These are phyloP conservation scores for Diacarnus erythraeanus DNA, from an alignment of 37 sponge, comb jelly and placozoan genomes.

Conservation along the genomic window DNA sequence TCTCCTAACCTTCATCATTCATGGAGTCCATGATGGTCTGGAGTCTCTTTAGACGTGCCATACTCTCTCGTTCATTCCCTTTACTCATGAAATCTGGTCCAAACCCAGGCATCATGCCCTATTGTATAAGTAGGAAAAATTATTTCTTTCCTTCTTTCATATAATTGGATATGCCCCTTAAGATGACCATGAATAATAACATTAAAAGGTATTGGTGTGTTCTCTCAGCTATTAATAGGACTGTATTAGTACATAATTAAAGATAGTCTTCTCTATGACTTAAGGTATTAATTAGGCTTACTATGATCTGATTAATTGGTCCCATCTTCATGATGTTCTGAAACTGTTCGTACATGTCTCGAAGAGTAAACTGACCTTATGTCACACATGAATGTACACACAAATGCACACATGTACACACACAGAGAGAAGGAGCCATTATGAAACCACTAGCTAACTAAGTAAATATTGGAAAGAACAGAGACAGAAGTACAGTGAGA, in stretches of 20 bases:
- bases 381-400: background rate
- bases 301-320: slow-evolving; percentile 95
- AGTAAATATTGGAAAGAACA: too few species aligned
- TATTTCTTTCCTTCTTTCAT: background rate
- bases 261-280: too few species aligned
- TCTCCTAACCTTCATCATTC: slow-evolving; percentile 94
- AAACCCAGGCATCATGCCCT: slow-evolving; percentile 99
- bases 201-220: too few species aligned
- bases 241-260: too few species aligned
- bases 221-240: too few species aligned
- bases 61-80: slow-evolving; percentile 92
- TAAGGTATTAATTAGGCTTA: slow-evolving; percentile 35
- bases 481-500: too few species aligned
- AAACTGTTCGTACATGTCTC: slow-evolving; percentile 98
- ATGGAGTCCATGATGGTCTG: slow-evolving; percentile 99
- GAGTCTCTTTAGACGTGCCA: slow-evolving; percentile 84
- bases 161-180: slow-evolving; percentile 9
- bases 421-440: too few species aligned
- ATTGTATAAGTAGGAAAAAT: background rate
- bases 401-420: background rate
- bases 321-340: slow-evolving; percentile 99
- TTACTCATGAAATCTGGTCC: slow-evolving; percentile 90
- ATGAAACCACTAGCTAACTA: too few species aligned
- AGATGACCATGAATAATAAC: too few species aligned
- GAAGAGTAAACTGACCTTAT: slow-evolving; percentile 87